These are phyloP conservation scores for Bujurquina vittata DNA, from an alignment of 2,113 vertebrate species.

Conservation along the genomic window DNA sequence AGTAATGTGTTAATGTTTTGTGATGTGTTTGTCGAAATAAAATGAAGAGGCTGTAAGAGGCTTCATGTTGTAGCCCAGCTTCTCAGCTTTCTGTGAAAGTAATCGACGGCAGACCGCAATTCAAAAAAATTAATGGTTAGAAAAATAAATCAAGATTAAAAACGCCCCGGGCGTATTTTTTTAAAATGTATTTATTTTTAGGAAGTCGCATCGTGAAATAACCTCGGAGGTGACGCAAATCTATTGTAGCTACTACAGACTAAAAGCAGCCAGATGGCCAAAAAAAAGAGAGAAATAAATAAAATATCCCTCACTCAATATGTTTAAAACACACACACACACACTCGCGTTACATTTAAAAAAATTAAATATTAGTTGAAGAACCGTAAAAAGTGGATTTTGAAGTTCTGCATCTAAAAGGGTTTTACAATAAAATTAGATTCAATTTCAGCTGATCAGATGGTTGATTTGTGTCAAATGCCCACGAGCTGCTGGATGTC, in stretches of 20 bases:
- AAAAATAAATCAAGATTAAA: conserved; percentile 39
- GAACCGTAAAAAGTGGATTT: background rate
- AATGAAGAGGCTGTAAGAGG: conserved; percentile 57
- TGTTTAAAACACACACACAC: background rate
- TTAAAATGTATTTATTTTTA: conserved; percentile 18
- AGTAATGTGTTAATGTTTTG: conserved; percentile 74
- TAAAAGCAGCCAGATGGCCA: background rate
- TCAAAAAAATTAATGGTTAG: conserved; percentile 17
- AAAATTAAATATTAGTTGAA: no score
- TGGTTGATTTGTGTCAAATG: conserved; percentile 58
- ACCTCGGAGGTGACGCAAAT: background rate
- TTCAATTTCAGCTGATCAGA: conserved; percentile 56
- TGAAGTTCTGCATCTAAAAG: background rate
- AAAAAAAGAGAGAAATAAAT: no score
- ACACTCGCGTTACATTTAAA: no score
- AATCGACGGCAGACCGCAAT: conserved; percentile 52
- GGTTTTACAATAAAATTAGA: conserved; percentile 11
- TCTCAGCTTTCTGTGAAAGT: conserved; percentile 54
- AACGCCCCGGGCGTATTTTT: conserved; percentile 16
- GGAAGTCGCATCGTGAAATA: background rate
- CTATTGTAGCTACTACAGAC: background rate
- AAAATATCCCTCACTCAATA: background rate
- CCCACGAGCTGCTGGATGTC: conserved; percentile 59
- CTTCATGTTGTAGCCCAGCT: conserved; percentile 51
- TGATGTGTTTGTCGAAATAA: conserved; percentile 72